These are phyloP conservation scores for Macrocentrus cingulum DNA, from an alignment of 1,140 invertebrate genomes.

Conservation along the genomic window DNA sequence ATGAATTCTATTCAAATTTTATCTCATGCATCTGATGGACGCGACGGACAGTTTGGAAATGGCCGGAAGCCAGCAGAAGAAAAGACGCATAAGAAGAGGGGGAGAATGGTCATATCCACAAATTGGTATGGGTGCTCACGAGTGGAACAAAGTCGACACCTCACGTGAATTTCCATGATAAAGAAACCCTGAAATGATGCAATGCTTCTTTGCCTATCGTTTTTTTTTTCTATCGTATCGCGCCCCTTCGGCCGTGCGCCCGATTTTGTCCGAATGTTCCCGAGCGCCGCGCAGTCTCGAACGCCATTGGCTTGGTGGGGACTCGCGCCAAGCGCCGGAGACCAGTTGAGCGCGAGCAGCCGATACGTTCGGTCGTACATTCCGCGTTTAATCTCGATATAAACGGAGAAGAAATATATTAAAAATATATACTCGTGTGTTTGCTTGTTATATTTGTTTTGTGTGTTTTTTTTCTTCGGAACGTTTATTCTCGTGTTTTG, in stretches of 20 bases:
- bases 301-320: conserved; percentile 40
- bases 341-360: conserved; percentile 57
- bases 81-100: conserved; percentile 12
- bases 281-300: conserved; percentile 47
- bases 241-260: not conserved
- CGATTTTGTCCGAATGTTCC: conserved; percentile 30
- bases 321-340: conserved; percentile 49
- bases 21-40: not conserved
- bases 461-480: no score
- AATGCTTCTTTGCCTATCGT: conserved; percentile 4
- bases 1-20: conserved; percentile 13
- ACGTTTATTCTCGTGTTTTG: no score
- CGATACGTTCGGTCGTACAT: conserved; percentile 47
- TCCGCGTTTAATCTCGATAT: conserved; percentile 10
- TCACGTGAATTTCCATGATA: conserved; percentile 33
- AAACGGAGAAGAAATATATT: no score
- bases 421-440: no score
- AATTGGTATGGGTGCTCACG: conserved; percentile 28
- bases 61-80: conserved; percentile 10
- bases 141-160: conserved; percentile 6
- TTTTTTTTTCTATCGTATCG: not conserved
- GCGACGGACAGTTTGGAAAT: conserved; percentile 19
- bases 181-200: conserved; percentile 13
- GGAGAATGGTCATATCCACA: conserved; percentile 15
- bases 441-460: no score